phyloP scores from a whole-genome alignment of 2,888 invertebrate species.

The Drosophila atripex region DNA sequence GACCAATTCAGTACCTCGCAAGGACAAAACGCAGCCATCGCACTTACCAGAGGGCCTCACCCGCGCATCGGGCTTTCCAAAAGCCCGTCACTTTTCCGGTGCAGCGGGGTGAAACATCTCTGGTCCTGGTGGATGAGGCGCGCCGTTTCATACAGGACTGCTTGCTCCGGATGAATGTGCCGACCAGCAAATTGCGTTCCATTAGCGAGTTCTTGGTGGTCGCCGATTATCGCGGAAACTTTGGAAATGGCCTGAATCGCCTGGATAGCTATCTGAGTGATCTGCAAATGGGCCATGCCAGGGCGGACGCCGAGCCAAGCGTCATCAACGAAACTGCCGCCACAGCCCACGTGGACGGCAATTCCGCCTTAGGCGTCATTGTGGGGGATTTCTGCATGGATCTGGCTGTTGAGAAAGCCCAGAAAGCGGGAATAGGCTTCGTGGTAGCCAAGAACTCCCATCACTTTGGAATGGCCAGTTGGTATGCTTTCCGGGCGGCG shows the following conservation, averaged over 20 bases:
- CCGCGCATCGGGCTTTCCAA: conserved; percentile 3
- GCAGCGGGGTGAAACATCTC: conserved; percentile 29
- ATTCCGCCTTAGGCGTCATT: conserved; percentile 52
- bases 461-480: conserved; percentile 60
- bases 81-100: conserved; percentile 2
- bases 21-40: neutral
- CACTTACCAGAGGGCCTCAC: conserved; percentile 8
- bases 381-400: conserved; percentile 65
- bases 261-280: conserved; percentile 54
- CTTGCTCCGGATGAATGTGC: conserved; percentile 48
- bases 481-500: conserved; percentile 60
- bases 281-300: conserved; percentile 37
- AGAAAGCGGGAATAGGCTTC: conserved; percentile 50
- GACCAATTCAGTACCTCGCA: neutral
- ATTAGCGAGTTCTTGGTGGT: conserved; percentile 55
- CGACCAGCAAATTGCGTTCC: conserved; percentile 40
- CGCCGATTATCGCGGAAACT: conserved; percentile 57
- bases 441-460: conserved; percentile 61
- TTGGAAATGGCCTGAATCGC: conserved; percentile 51
- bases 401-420: conserved; percentile 58
- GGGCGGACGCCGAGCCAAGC: conserved; percentile 45
- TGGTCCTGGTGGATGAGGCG: conserved; percentile 53
- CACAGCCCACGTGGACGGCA: conserved; percentile 57
- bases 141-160: conserved; percentile 64
- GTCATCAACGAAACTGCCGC: conserved; percentile 45